A percentile compares a stretch with the other conserved stretches of the same genome.
Conservation (phyloP, 2,888 invertebrate genomes). For the Lithophane semibrunnea region DNA sequence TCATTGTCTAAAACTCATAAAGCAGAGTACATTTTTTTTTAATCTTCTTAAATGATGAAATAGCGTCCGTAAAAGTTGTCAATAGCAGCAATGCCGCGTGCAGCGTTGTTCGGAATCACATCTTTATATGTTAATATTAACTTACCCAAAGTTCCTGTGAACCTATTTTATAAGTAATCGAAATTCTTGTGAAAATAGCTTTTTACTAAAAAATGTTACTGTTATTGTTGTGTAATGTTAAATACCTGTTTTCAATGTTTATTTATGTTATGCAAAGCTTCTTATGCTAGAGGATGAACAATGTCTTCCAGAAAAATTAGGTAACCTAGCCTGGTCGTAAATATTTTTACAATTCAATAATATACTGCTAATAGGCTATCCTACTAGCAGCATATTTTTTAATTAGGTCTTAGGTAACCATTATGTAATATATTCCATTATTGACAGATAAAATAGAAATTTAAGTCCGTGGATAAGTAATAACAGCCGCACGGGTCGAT, state of each 20-base stretch:
- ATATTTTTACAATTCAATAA: conserved; percentile 11
- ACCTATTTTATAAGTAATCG: conserved; percentile 23
- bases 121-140: conserved; percentile 3
- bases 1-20: too few relatives aligned
- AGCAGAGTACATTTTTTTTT: too few relatives aligned
- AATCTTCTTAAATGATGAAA: too few relatives aligned
- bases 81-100: too few relatives aligned
- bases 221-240: conserved; percentile 60
- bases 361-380: too few relatives aligned
- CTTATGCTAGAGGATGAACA: conserved; percentile 69
- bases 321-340: conserved; percentile 37
- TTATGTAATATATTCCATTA: background rate
- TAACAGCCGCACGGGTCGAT: too few relatives aligned
- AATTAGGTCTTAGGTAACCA: background rate
- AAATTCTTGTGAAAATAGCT: conserved; percentile 50
- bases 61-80: too few relatives aligned
- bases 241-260: conserved; percentile 63
- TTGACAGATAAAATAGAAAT: background rate
- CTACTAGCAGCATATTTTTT: too few relatives aligned
- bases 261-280: conserved; percentile 66
- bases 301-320: conserved; percentile 83
- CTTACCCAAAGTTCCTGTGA: conserved; percentile 45
- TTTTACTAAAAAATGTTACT: conserved; percentile 49
- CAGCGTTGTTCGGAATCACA: too few relatives aligned
- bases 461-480: too few relatives aligned